These are phyloP conservation scores for Cecidostiba fungosa DNA, from an alignment of 2,888 invertebrate species.

Conservation along the genomic window DNA sequence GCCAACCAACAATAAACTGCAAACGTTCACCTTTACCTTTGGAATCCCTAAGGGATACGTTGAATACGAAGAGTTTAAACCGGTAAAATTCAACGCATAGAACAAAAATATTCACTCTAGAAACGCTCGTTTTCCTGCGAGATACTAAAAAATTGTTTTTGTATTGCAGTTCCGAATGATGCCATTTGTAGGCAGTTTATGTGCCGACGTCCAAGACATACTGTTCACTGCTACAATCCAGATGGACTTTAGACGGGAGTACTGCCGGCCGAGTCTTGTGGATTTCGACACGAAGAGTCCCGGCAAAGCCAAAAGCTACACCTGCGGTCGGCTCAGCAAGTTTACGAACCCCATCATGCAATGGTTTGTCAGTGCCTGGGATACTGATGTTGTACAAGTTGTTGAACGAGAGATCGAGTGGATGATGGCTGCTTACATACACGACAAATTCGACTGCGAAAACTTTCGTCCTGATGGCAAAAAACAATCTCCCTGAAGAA, in stretches of 20 bases:
- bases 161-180: slow-evolving; percentile 19
- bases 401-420: not conserved
- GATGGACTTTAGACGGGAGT: slow-evolving; percentile 28
- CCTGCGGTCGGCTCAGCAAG: slow-evolving; percentile 23
- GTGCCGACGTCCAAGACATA: slow-evolving; percentile 24
- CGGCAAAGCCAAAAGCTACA: slow-evolving; percentile 15
- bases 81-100: slow-evolving; percentile 18
- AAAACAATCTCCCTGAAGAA: not conserved
- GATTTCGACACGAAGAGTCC: not conserved
- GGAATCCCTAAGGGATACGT: slow-evolving; percentile 40
- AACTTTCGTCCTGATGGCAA: not conserved
- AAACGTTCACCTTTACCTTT: slow-evolving; percentile 39
- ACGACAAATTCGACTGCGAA: slow-evolving; percentile 46
- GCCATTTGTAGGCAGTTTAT: slow-evolving; percentile 29
- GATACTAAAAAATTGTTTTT: not conserved
- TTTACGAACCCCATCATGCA: slow-evolving; percentile 32
- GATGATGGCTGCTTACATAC: not conserved
- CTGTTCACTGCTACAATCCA: slow-evolving; percentile 19
- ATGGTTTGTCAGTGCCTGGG: slow-evolving; percentile 40
- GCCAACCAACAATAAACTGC: not conserved
- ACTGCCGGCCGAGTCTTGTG: slow-evolving; percentile 15
- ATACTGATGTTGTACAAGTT: not conserved
- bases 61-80: not conserved
- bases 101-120: not conserved
- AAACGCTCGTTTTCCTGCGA: not conserved